Evolutionary conservation across 2,113 vertebrate species (phyloP), one percentile per base, ranked within the genome.

Genomic region (Silurus meridionalis): DNA sequence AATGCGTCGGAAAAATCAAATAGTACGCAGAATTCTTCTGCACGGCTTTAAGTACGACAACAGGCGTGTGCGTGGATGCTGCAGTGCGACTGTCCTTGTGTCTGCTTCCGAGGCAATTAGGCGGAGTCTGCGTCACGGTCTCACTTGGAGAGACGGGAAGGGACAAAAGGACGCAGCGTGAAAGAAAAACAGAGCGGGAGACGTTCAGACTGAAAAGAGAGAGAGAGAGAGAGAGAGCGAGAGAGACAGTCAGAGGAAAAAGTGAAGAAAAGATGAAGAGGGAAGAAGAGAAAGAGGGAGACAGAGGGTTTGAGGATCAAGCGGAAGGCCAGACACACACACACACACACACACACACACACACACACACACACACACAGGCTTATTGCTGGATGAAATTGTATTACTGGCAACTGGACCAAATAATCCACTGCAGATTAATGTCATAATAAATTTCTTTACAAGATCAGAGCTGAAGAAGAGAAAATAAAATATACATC

Each of bases 71-170:
- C 60, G 52, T 78, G 19, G 66, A 48, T 83, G 77, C 77, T 84
- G 82, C 87, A 83, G 69, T 89, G 87, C 78, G 84, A 61, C 85
- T 60, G 74, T 89, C 75, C 80, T 82, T 82, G 86, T 78, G 66
- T 87, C 60, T 85, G 82, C 81, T 15, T 77, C 67, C 52, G 75
- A 69, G 80, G 80, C 83, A 88, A 88, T 85, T 64, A 83, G 37
- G 77, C 80, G 83, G 63, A 57, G 72, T 55, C 78, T 88, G 87
- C 83, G 84, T 88, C 87, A 88, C 46, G 57, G 72, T 88, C 84
- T 88, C 79, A 77, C 63, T 81, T 25, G 6, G 81, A 78, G 81
- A 78, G 63, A 79, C 46, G 48, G 78, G 52, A 66, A 71, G 71
- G 61, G 37, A 28, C 57, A 14, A 11, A 15, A 71, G 55, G 83